Percentiles rank a stretch among this genome's conserved stretches.
Conservation (phyloP, 2,888 invertebrate genomes). For the Hemithea aestivaria region DNA sequence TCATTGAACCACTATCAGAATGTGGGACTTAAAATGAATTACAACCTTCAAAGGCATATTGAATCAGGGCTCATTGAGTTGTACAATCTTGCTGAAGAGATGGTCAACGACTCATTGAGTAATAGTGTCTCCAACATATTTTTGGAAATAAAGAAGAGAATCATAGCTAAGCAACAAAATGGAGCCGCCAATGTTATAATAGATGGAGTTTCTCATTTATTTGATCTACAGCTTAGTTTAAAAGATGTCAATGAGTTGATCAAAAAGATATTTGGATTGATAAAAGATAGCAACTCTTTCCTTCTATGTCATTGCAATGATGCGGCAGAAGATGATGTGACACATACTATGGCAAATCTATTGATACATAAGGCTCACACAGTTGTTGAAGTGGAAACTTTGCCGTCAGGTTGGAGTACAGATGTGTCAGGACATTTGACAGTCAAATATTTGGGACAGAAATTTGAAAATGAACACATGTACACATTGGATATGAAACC, state of each 20-base stretch:
- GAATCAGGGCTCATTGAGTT: slow-evolving; percentile 53
- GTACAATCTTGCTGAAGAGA: slow-evolving; percentile 51
- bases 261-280: slow-evolving; percentile 61
- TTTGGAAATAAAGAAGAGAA: slow-evolving; percentile 55
- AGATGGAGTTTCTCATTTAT: slow-evolving; percentile 86
- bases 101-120: slow-evolving; percentile 37
- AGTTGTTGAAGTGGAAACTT: slow-evolving; percentile 80
- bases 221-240: slow-evolving; percentile 80
- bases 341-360: slow-evolving; percentile 78
- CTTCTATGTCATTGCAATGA: slow-evolving; percentile 79
- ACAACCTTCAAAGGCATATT: slow-evolving; percentile 78
- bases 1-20: slow-evolving; percentile 85
- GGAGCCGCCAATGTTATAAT: slow-evolving; percentile 79
- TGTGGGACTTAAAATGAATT: slow-evolving; percentile 86
- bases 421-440: slow-evolving; percentile 85
- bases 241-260: slow-evolving; percentile 73
- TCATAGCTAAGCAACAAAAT: slow-evolving; percentile 50
- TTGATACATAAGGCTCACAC: slow-evolving; percentile 82
- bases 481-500: slow-evolving; percentile 47
- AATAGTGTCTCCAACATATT: slow-evolving; percentile 37
- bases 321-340: slow-evolving; percentile 77
- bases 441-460: slow-evolving; percentile 66
- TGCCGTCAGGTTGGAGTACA: slow-evolving; percentile 85
- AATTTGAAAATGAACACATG: slow-evolving; percentile 52
- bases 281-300: slow-evolving; percentile 51